Evolutionary conservation across 2,797 vertebrate genomes (phyloP).

Genomic region (Manis javanica): DNA sequence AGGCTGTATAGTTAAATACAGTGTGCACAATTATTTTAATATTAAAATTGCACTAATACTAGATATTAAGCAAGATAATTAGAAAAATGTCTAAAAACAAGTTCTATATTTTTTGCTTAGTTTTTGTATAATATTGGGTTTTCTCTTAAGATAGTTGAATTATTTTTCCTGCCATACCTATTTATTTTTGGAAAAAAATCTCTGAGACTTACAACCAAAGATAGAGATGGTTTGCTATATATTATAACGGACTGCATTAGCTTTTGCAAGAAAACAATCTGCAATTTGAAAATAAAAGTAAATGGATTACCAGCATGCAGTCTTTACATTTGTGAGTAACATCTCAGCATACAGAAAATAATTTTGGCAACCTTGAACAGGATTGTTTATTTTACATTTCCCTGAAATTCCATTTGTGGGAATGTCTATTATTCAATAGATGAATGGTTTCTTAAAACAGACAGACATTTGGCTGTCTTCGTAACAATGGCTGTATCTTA

Average conservation of each 20-base stretch:
- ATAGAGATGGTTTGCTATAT: slow-evolving; percentile 49
- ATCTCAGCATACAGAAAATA: slow-evolving; percentile 34
- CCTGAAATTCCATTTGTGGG: slow-evolving; percentile 59
- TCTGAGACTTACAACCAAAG: slow-evolving; percentile 1
- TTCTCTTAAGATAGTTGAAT: neutral
- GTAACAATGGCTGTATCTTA: slow-evolving; percentile 47
- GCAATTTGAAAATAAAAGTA: slow-evolving; percentile 60
- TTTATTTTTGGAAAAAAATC: slow-evolving; percentile 74
- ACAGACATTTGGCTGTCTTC: slow-evolving; percentile 43
- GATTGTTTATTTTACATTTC: slow-evolving; percentile 51
- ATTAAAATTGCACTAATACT: slow-evolving; percentile 28
- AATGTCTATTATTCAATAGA: slow-evolving; percentile 45
- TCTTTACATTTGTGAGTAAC: slow-evolving; percentile 18
- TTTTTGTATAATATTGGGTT: slow-evolving; percentile 48
- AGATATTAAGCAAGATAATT: slow-evolving; percentile 61
- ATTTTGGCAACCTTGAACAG: slow-evolving; percentile 56
- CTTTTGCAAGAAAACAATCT: neutral
- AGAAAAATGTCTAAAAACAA: slow-evolving; percentile 52
- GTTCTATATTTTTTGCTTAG: slow-evolving; percentile 72
- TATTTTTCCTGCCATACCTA: slow-evolving; percentile 28
- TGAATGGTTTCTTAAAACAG: slow-evolving; percentile 58
- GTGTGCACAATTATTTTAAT: neutral
- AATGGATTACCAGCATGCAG: slow-evolving; percentile 46
- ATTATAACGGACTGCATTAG: slow-evolving; percentile 31
- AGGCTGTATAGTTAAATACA: neutral